Conservation (phyloP, 2,113 vertebrate genomes). For the Trematomus loennbergii region DNA sequence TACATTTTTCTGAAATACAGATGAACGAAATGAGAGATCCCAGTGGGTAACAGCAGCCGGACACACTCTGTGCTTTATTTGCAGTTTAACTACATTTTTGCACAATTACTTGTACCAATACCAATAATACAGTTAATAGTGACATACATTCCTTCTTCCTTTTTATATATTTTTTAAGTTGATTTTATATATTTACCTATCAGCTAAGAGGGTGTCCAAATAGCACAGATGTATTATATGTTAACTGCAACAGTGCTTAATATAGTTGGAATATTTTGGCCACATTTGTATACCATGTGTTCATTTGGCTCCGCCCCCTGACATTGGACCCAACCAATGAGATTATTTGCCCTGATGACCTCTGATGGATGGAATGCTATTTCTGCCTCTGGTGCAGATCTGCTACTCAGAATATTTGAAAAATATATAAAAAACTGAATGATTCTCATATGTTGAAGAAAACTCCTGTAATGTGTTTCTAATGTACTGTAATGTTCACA, state of each 20-base stretch:
- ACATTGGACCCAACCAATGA: neutral
- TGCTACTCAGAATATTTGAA: neutral
- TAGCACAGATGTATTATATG: neutral
- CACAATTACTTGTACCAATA: neutral
- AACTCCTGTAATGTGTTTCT: neutral
- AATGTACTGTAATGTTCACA: constrained; percentile 6
- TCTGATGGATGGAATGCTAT: neutral
- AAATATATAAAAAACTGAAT: neutral
- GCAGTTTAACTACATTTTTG: neutral
- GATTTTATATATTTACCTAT: neutral
- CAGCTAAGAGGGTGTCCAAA: neutral
- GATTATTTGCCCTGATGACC: neutral
- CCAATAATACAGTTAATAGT: neutral
- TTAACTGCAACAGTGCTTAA: neutral
- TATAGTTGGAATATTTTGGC: neutral
- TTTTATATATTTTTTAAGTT: neutral
- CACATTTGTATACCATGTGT: neutral
- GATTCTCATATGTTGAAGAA: neutral
- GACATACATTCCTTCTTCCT: neutral
- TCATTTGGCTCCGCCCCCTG: neutral
- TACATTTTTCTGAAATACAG: neutral
- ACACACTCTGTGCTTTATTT: no score
- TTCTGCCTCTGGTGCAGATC: no score
- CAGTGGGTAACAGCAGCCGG: neutral
- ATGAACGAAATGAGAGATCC: neutral